Conservation (phyloP, 2,113 vertebrate species). For the Chionis minor region DNA sequence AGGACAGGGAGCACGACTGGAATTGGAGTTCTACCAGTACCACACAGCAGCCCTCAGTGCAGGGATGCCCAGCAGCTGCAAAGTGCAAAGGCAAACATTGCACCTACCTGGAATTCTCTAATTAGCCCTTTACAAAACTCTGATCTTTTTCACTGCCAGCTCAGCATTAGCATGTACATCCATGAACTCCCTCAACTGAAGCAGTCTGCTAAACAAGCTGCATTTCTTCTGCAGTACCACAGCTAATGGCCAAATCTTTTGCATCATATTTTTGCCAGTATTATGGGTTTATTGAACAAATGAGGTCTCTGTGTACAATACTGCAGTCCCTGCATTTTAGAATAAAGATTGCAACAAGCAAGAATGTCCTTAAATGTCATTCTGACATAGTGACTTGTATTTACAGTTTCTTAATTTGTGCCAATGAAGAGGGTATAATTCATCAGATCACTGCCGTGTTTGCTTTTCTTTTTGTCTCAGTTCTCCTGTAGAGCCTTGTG, state of each 20-base stretch:
- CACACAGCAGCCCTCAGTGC: neutral
- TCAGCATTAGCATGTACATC: neutral
- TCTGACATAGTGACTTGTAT: neutral
- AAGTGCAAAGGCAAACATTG: neutral
- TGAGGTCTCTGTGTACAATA: neutral
- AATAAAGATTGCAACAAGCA: neutral
- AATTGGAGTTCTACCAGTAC: neutral
- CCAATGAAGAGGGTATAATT: neutral
- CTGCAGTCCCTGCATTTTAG: neutral
- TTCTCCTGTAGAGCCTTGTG: neutral
- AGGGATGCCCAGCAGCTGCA: neutral
- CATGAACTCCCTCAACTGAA: neutral
- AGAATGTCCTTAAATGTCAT: neutral
- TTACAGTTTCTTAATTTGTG: neutral
- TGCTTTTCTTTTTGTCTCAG: neutral
- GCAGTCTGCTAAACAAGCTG: neutral
- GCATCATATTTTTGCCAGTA: neutral
- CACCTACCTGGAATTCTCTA: neutral
- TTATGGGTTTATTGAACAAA: neutral
- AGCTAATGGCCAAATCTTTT: neutral
- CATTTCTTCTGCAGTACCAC: neutral
- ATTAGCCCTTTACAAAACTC: neutral
- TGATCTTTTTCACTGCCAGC: neutral
- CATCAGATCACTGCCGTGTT: neutral
- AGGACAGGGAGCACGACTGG: rapidly evolving